phyloP scores from a whole-genome alignment of 2,113 vertebrate genomes.

The Otis tarda region DNA sequence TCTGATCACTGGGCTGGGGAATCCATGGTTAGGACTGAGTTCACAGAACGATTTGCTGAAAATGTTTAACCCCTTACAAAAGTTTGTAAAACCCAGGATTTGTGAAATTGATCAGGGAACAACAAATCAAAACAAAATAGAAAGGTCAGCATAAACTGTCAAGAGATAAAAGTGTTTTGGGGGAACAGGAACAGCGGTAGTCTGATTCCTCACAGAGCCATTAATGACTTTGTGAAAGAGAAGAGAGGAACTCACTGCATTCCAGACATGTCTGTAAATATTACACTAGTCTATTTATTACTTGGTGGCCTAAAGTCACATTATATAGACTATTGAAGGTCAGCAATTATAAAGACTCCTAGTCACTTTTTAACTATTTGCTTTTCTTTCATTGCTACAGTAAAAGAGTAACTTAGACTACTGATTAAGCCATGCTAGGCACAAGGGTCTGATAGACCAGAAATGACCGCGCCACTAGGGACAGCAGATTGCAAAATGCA shows the following conservation, averaged over 20 bases:
- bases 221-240: conserved; percentile 28
- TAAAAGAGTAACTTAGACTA: conserved; percentile 72
- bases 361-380: conserved; percentile 74
- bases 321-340: conserved; percentile 58
- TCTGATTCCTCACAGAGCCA: not conserved
- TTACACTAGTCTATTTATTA: conserved; percentile 60
- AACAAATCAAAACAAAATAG: conserved; percentile 21
- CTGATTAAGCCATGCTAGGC: conserved; percentile 59
- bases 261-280: conserved; percentile 59
- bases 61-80: conserved; percentile 34
- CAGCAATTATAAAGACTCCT: conserved; percentile 39
- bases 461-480: not conserved
- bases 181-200: not conserved
- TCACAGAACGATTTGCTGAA: conserved; percentile 13
- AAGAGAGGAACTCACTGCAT: conserved; percentile 35
- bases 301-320: conserved; percentile 59
- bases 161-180: conserved; percentile 43
- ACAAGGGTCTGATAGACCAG: conserved; percentile 4
- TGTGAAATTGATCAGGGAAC: not conserved
- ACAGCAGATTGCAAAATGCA: conserved; percentile 40
- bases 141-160: conserved; percentile 5
- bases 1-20: not conserved
- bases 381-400: conserved; percentile 55
- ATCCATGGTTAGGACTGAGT: not conserved
- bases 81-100: not conserved